Evolutionary conservation across 2,797 vertebrate genomes (phyloP).

Genomic region (Neoniphon sammara): DNA sequence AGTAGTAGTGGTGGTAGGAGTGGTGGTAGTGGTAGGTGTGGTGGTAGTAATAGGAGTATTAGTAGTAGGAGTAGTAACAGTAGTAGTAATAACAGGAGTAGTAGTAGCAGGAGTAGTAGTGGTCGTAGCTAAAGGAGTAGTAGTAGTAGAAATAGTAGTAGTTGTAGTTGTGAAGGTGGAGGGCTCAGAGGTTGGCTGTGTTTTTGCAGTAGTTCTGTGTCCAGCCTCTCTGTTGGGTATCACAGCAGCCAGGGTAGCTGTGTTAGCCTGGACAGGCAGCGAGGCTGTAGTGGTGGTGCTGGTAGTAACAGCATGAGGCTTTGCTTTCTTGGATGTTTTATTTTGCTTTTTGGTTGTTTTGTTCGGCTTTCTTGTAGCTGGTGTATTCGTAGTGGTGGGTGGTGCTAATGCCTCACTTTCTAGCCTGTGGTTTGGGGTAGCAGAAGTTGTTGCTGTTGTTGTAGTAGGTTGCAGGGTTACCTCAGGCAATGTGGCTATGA

Average conservation of each 20-base stretch:
- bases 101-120: neutral
- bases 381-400: neutral
- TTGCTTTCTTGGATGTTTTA: constrained; percentile 69
- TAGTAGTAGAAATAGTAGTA: neutral
- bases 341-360: constrained; percentile 70
- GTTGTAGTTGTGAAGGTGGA: constrained; percentile 7
- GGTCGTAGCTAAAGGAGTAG: neutral
- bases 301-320: constrained; percentile 52
- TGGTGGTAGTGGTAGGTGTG: neutral
- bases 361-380: constrained; percentile 35
- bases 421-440: constrained; percentile 7
- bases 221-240: constrained; percentile 6
- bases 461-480: constrained; percentile 19
- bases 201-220: constrained; percentile 37
- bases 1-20: no score
- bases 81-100: constrained; percentile 22
- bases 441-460: neutral
- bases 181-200: constrained; percentile 3
- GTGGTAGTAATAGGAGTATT: neutral
- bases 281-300: constrained; percentile 8
- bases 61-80: neutral
- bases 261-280: constrained; percentile 20
- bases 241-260: constrained; percentile 34
- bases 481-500: constrained; percentile 18
- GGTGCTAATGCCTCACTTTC: neutral